Evolutionary conservation across 2,888 invertebrate species (phyloP).

Genomic region (Trichogramma dendrolimi): DNA sequence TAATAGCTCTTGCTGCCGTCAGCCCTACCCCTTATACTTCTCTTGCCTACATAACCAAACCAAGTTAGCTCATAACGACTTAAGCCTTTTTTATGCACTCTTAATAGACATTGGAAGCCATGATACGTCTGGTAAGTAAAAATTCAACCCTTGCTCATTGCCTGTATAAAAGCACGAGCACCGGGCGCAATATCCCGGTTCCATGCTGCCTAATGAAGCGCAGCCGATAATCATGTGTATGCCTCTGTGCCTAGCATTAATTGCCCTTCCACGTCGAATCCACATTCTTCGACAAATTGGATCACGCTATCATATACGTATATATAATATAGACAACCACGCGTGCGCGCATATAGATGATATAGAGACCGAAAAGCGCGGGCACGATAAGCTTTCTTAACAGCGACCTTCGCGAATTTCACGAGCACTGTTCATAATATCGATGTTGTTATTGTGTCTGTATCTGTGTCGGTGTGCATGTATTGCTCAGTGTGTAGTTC

Average conservation of each 20-base stretch:
- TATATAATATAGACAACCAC: background rate
- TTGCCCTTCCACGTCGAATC: slow-evolving; percentile 39
- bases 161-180: too few species aligned
- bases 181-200: background rate
- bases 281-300: slow-evolving; percentile 50
- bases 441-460: too few species aligned
- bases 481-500: background rate
- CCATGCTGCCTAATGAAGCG: slow-evolving; percentile 44
- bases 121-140: too few species aligned
- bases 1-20: too few species aligned
- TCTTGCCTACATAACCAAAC: too few species aligned
- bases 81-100: too few species aligned
- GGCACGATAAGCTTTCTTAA: slow-evolving; percentile 4
- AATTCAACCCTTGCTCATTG: too few species aligned
- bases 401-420: background rate
- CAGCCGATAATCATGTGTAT: slow-evolving; percentile 43
- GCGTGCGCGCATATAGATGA: background rate
- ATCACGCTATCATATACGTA: slow-evolving; percentile 45
- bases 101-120: too few species aligned
- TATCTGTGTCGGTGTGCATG: too few species aligned
- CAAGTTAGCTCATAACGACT: too few species aligned
- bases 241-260: slow-evolving; percentile 46
- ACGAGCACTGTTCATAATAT: background rate
- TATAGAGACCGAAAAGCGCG: too few species aligned
- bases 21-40: too few species aligned